A percentile compares a stretch with the other conserved stretches of the same genome.
phyloP scores from a whole-genome alignment of 2,888 invertebrate species.

The Nomada ferruginata region DNA sequence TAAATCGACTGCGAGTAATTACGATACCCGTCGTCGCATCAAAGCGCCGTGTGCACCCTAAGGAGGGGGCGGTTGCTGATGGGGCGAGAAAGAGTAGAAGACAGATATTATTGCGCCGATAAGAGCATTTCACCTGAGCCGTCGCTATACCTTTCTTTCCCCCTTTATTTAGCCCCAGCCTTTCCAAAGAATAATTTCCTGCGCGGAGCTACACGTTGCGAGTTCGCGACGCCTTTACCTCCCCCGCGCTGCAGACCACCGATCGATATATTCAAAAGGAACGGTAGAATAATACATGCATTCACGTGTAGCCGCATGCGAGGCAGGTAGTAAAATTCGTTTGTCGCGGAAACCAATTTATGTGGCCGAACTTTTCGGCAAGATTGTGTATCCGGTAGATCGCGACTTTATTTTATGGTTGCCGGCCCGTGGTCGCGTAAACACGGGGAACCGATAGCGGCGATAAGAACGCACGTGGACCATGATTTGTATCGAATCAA shows the following conservation, averaged over 20 bases:
- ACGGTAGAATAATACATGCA: background rate
- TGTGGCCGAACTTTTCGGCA: too few species aligned
- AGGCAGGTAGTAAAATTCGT: slow-evolving; percentile 10
- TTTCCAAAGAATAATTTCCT: slow-evolving; percentile 66
- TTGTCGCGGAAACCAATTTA: background rate
- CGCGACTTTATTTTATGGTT: slow-evolving; percentile 31
- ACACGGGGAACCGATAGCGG: slow-evolving; percentile 28
- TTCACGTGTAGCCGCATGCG: slow-evolving; percentile 17
- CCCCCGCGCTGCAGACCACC: slow-evolving; percentile 28
- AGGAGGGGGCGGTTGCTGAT: background rate
- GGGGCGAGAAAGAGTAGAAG: slow-evolving; percentile 1
- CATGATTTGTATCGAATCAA: slow-evolving; percentile 49
- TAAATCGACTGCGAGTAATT: slow-evolving; percentile 68
- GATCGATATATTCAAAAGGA: slow-evolving; percentile 59
- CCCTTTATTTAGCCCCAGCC: slow-evolving; percentile 53
- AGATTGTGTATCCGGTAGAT: slow-evolving; percentile 12
- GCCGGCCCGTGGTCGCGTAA: slow-evolving; percentile 21
- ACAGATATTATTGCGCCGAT: slow-evolving; percentile 61
- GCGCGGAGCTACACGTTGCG: slow-evolving; percentile 50
- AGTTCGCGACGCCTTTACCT: slow-evolving; percentile 29
- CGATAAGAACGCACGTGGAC: slow-evolving; percentile 20
- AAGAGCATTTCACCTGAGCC: slow-evolving; percentile 62
- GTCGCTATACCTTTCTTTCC: slow-evolving; percentile 2
- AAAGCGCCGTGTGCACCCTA: background rate
- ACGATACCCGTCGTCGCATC: slow-evolving; percentile 41